A percentile compares a stretch with the other conserved stretches of the same genome.
Conservation (phyloP, 2,888 invertebrate genomes). For the Macaria notata region DNA sequence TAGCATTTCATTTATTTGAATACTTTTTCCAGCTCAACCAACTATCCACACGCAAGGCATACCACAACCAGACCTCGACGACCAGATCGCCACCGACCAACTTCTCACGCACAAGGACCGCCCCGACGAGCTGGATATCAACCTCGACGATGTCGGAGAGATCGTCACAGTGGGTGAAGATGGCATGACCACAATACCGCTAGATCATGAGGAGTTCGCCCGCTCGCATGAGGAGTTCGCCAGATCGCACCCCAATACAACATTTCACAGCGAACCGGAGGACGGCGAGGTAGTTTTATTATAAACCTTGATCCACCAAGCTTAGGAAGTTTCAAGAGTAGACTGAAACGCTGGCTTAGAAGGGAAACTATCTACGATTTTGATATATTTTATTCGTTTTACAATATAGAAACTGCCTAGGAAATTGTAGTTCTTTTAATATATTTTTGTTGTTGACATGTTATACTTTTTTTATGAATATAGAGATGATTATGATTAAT, state of each 20-base stretch:
- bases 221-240: slow-evolving; percentile 77
- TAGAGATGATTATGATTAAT: too few species aligned
- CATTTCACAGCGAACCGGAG: slow-evolving; percentile 75
- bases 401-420: too few species aligned
- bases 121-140: slow-evolving; percentile 51
- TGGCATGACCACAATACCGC: slow-evolving; percentile 61
- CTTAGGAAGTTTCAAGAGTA: too few species aligned
- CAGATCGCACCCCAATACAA: slow-evolving; percentile 74
- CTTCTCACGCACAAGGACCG: slow-evolving; percentile 46
- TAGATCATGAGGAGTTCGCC: slow-evolving; percentile 77
- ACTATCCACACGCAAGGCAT: slow-evolving; percentile 49
- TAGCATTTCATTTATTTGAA: too few species aligned
- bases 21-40: slow-evolving; percentile 58
- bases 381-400: too few species aligned
- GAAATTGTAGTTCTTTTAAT: too few species aligned
- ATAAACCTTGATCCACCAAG: not conserved
- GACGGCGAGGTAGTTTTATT: slow-evolving; percentile 55
- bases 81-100: slow-evolving; percentile 72
- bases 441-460: too few species aligned
- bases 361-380: too few species aligned
- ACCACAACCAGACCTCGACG: slow-evolving; percentile 69
- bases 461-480: too few species aligned
- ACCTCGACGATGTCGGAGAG: slow-evolving; percentile 63
- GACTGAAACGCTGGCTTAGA: too few species aligned
- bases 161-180: slow-evolving; percentile 71